Conservation (phyloP, 2,888 invertebrate genomes). For the Epinotia ramella region DNA sequence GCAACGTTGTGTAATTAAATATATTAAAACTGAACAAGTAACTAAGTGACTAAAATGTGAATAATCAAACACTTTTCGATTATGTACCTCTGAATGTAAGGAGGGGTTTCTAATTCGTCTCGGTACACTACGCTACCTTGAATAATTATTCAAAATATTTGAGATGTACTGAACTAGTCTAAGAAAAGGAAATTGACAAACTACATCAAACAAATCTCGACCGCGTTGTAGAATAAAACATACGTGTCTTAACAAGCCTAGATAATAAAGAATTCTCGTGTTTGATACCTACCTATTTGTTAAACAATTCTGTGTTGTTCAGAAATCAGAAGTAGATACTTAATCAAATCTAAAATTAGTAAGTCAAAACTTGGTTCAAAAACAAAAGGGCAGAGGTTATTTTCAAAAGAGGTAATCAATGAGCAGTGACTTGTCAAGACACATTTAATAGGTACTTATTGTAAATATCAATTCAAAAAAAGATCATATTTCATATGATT, state of each 20-base stretch:
- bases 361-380: neutral
- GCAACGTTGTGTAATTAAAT: constrained; percentile 81
- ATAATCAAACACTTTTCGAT: constrained; percentile 74
- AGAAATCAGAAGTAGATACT: neutral
- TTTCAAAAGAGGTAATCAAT: neutral
- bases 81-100: constrained; percentile 59
- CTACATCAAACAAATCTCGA: constrained; percentile 31
- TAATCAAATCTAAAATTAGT: constrained; percentile 3
- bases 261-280: neutral
- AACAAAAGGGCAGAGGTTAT: neutral
- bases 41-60: constrained; percentile 81
- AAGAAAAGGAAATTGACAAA: constrained; percentile 5
- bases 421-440: constrained; percentile 32
- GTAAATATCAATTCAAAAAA: constrained; percentile 28
- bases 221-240: constrained; percentile 44
- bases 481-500: constrained; percentile 41
- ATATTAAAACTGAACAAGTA: constrained; percentile 81
- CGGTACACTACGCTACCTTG: constrained; percentile 64
- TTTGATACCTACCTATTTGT: neutral
- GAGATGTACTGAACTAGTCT: constrained; percentile 16
- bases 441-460: constrained; percentile 15
- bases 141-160: constrained; percentile 10
- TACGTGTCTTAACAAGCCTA: constrained; percentile 54
- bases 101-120: constrained; percentile 60
- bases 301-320: constrained; percentile 4